These are phyloP conservation scores for Nanorana parkeri DNA, from an alignment of 2,113 vertebrate species.

Conservation along the genomic window DNA sequence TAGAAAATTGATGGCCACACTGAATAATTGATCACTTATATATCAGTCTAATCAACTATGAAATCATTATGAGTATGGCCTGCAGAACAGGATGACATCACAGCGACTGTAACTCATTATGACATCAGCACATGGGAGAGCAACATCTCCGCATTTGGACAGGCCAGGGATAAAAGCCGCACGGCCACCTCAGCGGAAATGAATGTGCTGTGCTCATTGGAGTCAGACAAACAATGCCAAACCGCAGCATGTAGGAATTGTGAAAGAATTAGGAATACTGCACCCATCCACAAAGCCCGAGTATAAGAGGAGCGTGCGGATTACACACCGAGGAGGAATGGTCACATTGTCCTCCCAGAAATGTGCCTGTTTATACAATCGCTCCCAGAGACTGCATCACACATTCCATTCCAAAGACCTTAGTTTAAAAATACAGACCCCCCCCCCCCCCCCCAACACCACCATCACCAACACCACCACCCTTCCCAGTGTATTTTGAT, in stretches of 20 bases:
- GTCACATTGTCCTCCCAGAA: constrained; percentile 62
- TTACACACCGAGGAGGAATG: constrained; percentile 76
- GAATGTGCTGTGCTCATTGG: constrained; percentile 65
- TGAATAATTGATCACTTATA: no score
- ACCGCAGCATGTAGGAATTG: constrained; percentile 64
- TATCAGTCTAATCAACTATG: no score
- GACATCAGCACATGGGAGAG: background rate
- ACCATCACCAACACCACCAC: no score
- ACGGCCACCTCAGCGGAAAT: constrained; percentile 61
- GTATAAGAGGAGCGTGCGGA: constrained; percentile 64
- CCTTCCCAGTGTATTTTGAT: constrained; percentile 6
- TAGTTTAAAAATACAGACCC: constrained; percentile 63
- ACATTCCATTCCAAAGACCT: constrained; percentile 64
- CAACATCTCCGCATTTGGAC: constrained; percentile 67
- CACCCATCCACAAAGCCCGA: constrained; percentile 62
- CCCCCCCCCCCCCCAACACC: constrained; percentile 59
- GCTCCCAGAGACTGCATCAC: constrained; percentile 65
- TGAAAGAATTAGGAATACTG: constrained; percentile 63
- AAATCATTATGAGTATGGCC: no score
- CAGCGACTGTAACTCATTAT: background rate
- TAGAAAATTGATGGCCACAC: no score
- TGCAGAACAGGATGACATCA: no score
- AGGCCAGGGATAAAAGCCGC: constrained; percentile 53
- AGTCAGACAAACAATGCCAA: constrained; percentile 62
- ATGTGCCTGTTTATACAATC: constrained; percentile 73